Evolutionary conservation across 2,113 vertebrate species (phyloP), one percentile per base, ranked within the genome.

Genomic region (Oophaga pumilio): DNA sequence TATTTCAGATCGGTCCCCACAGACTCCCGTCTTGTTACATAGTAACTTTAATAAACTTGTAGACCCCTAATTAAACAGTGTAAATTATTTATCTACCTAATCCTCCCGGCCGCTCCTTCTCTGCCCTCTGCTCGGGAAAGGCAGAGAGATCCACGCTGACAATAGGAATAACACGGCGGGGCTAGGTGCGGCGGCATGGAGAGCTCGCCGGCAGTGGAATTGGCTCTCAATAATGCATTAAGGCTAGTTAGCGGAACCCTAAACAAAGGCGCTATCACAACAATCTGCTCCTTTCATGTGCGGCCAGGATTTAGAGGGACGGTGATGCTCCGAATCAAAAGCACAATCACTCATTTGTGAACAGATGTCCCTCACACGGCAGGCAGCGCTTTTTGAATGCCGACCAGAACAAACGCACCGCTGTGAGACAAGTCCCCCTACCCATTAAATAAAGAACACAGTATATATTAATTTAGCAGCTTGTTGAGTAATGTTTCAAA

Each of bases 331-430:
- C 91, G 87, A 90, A 90, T 89, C 91, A 89, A 93, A 89, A 93
- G 92, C 93, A 95, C 95, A 96, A 95, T 93, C 91, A 91, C 64
- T 94, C 92, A 92, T 94, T 94, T 94, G 95, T 95, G 95, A 92
- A 93, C 93, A 91, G 93, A 91, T 90, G 93, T 93, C 94, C 89
- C 92, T 92, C 92, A 89, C 92, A 33, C 89, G 53, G 90, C 52
- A 89, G 90, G 92, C 91, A 90, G 91, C 1, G 0, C 87, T 89
- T 91, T 82, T 77, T 28, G 52, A 87, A 87, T 82, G 68, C 53
- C 66, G 90, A 87, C 88, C 90, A 89, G 90, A 92, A 93, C 91
- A 93, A 92, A 93, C 9, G 88, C 91, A 89, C 86, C 88, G 86
- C 93, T 92, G 93, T 15, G 90, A 93, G 91, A 91, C 90, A 91